Conservation (phyloP, 2,888 invertebrate genomes). For the Cryptophagus acutangulus region DNA sequence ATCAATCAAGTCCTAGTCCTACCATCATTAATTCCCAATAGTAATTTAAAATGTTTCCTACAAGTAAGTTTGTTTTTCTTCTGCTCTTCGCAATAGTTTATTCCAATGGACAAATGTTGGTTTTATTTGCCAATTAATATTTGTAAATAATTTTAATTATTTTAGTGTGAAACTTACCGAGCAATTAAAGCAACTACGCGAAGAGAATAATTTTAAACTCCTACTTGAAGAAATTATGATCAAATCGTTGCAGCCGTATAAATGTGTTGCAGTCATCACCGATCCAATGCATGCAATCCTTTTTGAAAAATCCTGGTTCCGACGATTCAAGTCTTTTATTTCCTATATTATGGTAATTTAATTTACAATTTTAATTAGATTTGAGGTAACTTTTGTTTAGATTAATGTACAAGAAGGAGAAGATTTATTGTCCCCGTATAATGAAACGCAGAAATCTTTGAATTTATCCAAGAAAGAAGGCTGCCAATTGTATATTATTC, state of each 20-base stretch:
- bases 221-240: constrained; percentile 40
- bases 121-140: no score
- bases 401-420: constrained; percentile 58
- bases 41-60: no score
- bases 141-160: no score
- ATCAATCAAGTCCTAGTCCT: no score
- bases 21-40: no score
- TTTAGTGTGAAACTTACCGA: background rate
- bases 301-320: constrained; percentile 52
- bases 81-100: no score
- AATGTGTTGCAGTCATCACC: constrained; percentile 53
- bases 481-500: constrained; percentile 67
- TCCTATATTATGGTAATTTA: constrained; percentile 53
- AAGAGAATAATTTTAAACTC: constrained; percentile 24
- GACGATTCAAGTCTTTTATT: constrained; percentile 43
- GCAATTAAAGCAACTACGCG: background rate
- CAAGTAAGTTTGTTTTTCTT: no score
- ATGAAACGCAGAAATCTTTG: constrained; percentile 54
- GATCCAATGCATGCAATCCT: constrained; percentile 53
- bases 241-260: constrained; percentile 38
- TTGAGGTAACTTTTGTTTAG: background rate
- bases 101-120: no score
- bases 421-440: constrained; percentile 60
- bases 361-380: constrained; percentile 8
- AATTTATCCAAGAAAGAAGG: constrained; percentile 57